Percentiles rank a stretch among this genome's conserved stretches.
phyloP scores from a whole-genome alignment of 1,140 invertebrate species.

The Hormaphis cornu region DNA sequence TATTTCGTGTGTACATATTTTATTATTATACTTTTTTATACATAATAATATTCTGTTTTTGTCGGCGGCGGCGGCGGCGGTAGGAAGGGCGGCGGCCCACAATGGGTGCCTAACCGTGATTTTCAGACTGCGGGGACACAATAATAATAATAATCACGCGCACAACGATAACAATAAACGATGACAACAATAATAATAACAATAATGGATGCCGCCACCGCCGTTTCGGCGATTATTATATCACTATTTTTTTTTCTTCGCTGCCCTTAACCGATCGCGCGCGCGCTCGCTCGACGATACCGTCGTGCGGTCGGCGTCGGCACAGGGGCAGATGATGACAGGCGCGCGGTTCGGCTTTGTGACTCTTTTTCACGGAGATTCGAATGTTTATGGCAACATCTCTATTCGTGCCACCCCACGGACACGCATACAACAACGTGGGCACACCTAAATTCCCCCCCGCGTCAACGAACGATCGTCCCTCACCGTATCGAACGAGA shows the following conservation, averaged over 20 bases:
- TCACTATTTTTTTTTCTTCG: neutral
- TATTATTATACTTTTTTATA: no score
- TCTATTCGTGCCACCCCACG: conserved; percentile 4
- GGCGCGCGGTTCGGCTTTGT: conserved; percentile 19
- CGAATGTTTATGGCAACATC: conserved; percentile 30
- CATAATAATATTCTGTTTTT: no score
- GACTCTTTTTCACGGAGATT: conserved; percentile 31
- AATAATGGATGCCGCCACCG: conserved; percentile 25
- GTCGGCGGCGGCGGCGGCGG: neutral
- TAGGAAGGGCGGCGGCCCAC: neutral
- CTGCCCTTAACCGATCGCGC: neutral
- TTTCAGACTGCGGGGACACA: conserved; percentile 17
- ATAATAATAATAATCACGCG: conserved; percentile 24
- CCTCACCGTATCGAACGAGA: no score
- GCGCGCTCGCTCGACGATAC: neutral
- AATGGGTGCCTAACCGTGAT: conserved; percentile 23
- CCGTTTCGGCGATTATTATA: conserved; percentile 20
- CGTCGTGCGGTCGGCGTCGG: conserved; percentile 1
- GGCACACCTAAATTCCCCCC: no score
- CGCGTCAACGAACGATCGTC: no score
- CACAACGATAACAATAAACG: conserved; percentile 30
- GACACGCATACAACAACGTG: no score
- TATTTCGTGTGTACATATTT: no score
- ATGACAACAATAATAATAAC: neutral
- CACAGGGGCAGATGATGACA: conserved; percentile 21